Evolutionary conservation across 2,113 vertebrate genomes (phyloP).

Genomic region (Dipodomys stephensi): DNA sequence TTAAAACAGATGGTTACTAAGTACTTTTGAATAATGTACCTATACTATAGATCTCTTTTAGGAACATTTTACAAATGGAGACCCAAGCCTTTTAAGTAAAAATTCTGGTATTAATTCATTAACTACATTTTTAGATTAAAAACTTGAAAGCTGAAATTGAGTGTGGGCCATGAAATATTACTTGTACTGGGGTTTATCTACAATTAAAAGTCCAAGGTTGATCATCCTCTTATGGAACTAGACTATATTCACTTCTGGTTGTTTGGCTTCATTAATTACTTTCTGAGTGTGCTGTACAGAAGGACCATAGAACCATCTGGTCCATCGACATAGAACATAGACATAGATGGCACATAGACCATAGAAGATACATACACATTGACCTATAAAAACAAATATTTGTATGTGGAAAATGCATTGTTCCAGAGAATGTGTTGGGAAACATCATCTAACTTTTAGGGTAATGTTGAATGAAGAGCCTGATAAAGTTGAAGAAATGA

Average conservation of each 20-base stretch:
- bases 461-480: background rate
- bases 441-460: background rate
- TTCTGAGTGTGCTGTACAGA: background rate
- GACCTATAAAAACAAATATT: conserved; percentile 6
- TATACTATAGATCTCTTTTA: background rate
- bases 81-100: conserved; percentile 13
- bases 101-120: conserved; percentile 25
- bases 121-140: conserved; percentile 55
- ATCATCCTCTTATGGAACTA: background rate
- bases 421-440: background rate
- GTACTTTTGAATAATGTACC: background rate
- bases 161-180: background rate
- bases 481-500: conserved; percentile 34
- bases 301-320: background rate
- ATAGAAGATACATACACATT: too few species aligned
- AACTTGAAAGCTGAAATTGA: conserved; percentile 45
- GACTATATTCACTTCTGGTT: background rate
- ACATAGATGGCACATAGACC: too few species aligned
- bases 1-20: conserved; percentile 43
- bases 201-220: conserved; percentile 49
- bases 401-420: conserved; percentile 16
- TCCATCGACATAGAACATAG: too few species aligned
- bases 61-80: conserved; percentile 31
- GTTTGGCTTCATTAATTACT: background rate
- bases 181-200: conserved; percentile 13